Base-by-base conservation (phyloP, 1,140 invertebrate genomes). In the Pachyrhynchus sulphureomaculatus region DNA sequence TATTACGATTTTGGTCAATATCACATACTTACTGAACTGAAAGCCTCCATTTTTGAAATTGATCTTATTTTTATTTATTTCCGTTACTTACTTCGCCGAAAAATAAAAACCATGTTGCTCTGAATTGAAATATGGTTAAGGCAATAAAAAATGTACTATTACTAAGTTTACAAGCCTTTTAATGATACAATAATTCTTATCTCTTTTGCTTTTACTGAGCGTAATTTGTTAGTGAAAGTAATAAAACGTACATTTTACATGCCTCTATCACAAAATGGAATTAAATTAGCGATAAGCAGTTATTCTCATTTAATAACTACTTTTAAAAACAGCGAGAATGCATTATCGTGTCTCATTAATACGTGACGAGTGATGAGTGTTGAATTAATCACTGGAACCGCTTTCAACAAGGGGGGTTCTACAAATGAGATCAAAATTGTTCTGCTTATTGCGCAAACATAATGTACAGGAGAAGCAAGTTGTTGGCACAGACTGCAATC, bases 141-240 rank as follows among this genome's bases (percentile, higher is more conserved):
- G 10, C 20, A 18, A 26, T 3, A 20, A 61, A 59, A 61, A 61
- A 53, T 53, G 58, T 61, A 61, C 52, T 36, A 61, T 52, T 61
- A 34, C 56, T 32, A 34, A 24, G 18, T 20, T 39, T 53, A 53
- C 49, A 61, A 17, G 17, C 34, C 21, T 52, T 45, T 52, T 52
- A 52, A 61, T 37, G 49, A 44, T 42, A 61, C 58, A 18, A 37
- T 34, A 52, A 61, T 53, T 61, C 58, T 61, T 61, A 61, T 61
- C 58, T 47, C 48, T 23, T 37, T 37, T 44, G 39, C 47, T 42
- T 48, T 53, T 42, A 47, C 45, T 39, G 48, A 23, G 34, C 17
- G 47, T 48, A 61, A 61, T 61, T 61, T 61, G 58, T 61, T 61
- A 61, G 52, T 52, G 29, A 61, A 61, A 61, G 58, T 61, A 52